Conservation (phyloP, 2,888 invertebrate genomes). For the Tipula lateralis region DNA sequence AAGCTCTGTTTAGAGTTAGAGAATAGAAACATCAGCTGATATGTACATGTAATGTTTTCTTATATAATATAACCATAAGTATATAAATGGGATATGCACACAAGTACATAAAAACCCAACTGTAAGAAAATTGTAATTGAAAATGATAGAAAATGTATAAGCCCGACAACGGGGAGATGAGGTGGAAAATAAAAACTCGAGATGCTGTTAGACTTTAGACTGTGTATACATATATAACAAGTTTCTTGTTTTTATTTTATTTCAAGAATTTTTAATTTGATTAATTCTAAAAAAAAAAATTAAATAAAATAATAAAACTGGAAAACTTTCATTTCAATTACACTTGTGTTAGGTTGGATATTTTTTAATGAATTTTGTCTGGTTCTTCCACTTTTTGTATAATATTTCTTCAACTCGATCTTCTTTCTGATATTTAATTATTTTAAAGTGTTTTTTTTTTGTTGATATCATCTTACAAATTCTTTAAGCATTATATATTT, state of each 20-base stretch:
- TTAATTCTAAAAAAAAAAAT: not conserved
- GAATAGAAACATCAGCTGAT: constrained; percentile 9
- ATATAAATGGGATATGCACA: not conserved
- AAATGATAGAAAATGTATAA: not conserved
- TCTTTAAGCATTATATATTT: constrained; percentile 3
- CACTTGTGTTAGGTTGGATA: constrained; percentile 11
- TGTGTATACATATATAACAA: not conserved
- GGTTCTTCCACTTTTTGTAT: not conserved
- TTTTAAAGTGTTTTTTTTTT: constrained; percentile 5
- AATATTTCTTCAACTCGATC: not conserved
- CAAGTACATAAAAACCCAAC: not conserved
- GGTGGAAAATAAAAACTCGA: not conserved
- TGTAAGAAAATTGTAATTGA: constrained; percentile 19
- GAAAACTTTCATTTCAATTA: constrained; percentile 14
- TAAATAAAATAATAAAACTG: not conserved
- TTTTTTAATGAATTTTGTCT: constrained; percentile 24
- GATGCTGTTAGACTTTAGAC: not conserved
- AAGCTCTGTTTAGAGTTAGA: not conserved
- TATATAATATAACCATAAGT: not conserved
- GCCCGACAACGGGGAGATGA: not conserved
- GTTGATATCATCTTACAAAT: constrained; percentile 24
- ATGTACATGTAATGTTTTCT: constrained; percentile 7
- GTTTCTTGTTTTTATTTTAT: not conserved
- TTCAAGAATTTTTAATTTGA: constrained; percentile 9
- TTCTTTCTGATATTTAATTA: not conserved